These are phyloP conservation scores for Baccha elongata DNA, from an alignment of 2,888 invertebrate genomes.

Conservation along the genomic window DNA sequence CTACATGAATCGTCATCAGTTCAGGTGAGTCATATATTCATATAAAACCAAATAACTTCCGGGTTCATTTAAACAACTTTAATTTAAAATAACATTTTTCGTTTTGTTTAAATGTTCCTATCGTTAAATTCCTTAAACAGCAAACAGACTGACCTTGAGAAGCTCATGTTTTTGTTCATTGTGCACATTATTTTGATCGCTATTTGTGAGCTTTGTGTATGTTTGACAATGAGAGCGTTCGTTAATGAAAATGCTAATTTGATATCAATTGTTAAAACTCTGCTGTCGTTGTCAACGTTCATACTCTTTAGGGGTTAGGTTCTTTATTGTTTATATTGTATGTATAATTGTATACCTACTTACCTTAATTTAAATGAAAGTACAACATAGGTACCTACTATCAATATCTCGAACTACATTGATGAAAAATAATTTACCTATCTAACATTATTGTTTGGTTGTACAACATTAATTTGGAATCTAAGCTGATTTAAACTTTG, in stretches of 20 bases:
- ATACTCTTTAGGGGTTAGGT: constrained; percentile 31
- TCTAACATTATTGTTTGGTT: constrained; percentile 16
- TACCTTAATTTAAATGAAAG: too few relatives aligned
- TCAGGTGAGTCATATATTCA: constrained; percentile 68
- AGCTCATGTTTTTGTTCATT: constrained; percentile 25
- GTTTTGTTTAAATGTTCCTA: constrained; percentile 30
- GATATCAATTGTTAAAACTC: constrained; percentile 28
- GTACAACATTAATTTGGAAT: constrained; percentile 4
- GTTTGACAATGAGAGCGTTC: constrained; percentile 50
- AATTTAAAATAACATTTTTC: constrained; percentile 27
- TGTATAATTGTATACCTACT: too few relatives aligned
- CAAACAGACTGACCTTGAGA: constrained; percentile 36
- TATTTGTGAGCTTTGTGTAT: constrained; percentile 38
- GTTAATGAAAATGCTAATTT: constrained; percentile 51
- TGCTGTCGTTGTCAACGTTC: constrained; percentile 18
- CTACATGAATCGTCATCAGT: constrained; percentile 61
- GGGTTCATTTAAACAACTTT: constrained; percentile 17
- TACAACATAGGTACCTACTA: too few relatives aligned
- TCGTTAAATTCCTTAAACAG: constrained; percentile 23
- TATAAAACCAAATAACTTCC: constrained; percentile 24
- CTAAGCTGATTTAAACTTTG: constrained; percentile 29
- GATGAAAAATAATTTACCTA: neutral
- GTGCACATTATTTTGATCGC: constrained; percentile 38
- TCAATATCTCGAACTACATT: neutral
- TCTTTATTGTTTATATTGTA: constrained; percentile 20